A percentile compares a stretch with the other conserved stretches of the same genome.
These are phyloP conservation scores for Drosophila melanogaster DNA, from an alignment of 1,140 invertebrate genomes.

Conservation along the genomic window DNA sequence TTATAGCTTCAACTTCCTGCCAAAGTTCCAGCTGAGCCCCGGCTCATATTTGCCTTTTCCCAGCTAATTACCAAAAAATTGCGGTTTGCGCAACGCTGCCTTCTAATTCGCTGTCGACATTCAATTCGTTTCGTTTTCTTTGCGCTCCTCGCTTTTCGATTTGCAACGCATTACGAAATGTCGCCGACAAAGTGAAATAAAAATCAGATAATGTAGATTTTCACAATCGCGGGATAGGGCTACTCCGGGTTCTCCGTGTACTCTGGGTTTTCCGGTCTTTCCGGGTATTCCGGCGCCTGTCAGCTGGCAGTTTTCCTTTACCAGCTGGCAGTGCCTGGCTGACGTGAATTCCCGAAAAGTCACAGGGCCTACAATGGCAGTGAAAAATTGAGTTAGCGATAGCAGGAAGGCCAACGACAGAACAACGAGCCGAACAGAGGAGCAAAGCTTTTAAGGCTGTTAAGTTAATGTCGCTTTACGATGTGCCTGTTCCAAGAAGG, in stretches of 20 bases:
- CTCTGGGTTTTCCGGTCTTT: neutral
- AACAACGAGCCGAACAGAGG: slow-evolving; percentile 20
- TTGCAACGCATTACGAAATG: slow-evolving; percentile 77
- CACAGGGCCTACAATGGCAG: slow-evolving; percentile 59
- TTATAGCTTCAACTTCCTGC: neutral
- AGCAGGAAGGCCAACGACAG: slow-evolving; percentile 16
- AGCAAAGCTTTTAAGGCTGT: slow-evolving; percentile 76
- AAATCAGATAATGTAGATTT: slow-evolving; percentile 72
- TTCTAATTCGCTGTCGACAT: slow-evolving; percentile 25
- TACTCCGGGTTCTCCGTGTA: neutral
- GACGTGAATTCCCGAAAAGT: slow-evolving; percentile 12
- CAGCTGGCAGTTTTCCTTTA: slow-evolving; percentile 13
- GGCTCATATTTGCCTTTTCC: slow-evolving; percentile 35
- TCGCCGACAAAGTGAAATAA: slow-evolving; percentile 65
- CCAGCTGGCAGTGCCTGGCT: slow-evolving; percentile 9
- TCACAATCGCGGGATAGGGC: slow-evolving; percentile 34
- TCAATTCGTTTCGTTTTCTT: slow-evolving; percentile 18
- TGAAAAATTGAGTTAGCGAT: slow-evolving; percentile 78
- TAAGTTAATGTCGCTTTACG: slow-evolving; percentile 65
- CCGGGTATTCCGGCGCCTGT: slow-evolving; percentile 11
- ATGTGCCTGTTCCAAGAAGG: neutral
- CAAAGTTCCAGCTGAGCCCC: slow-evolving; percentile 15
- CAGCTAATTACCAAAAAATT: slow-evolving; percentile 76
- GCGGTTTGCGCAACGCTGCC: slow-evolving; percentile 66
- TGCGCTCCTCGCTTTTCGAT: slow-evolving; percentile 54